Base-by-base conservation (phyloP, 2,888 invertebrate species). In the Tetragnatha montana region DNA sequence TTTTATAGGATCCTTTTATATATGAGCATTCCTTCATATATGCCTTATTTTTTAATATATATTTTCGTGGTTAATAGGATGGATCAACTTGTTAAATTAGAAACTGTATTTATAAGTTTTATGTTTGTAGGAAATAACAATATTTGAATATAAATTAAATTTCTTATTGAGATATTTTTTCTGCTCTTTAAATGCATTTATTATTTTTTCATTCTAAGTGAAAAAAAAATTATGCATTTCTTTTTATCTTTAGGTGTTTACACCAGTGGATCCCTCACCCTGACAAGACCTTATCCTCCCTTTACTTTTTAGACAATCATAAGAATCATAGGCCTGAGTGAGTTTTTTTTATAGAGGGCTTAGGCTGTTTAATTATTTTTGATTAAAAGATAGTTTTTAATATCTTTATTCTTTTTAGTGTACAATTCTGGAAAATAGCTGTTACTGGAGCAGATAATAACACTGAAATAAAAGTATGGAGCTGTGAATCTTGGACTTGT, bases 271-370 rank as follows among this genome's bases (percentile, higher is more conserved):
- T 96, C 93, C 98, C 99, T 0, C 98, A 99, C 93, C 96, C 95
- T 74, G 98, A 98, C 7, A 96, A 96, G 92, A 96, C 98, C 0
- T 95, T 99, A 88, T 96, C 97, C 68, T 97, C 96, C 47, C 95
- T 99, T n/a, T 96, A 97, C 94, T 99, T 99, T 94, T 95, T 99
- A 7, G 99, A 99, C 94, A 97, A 98, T 94, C 96, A 97, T 93
- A 96, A 96, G 92, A 96, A 96, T 92, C 96, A 96, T 91, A 93
- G 93, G 81, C 93, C 94, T 87, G 94, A 94, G 94, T 94, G 93
- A 93, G 93, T 91, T 75, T 47, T 75, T 47, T 21, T 71, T 79
- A 78, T 47, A 21, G 14, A 50, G n/a, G 7, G 12, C 51, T 71
- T n/a, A 14, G 49, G 21, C 22, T 14, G 7, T 75, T 81, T 35